phyloP scores from a whole-genome alignment of 2,888 invertebrate species.

The Xanthia icteritia region DNA sequence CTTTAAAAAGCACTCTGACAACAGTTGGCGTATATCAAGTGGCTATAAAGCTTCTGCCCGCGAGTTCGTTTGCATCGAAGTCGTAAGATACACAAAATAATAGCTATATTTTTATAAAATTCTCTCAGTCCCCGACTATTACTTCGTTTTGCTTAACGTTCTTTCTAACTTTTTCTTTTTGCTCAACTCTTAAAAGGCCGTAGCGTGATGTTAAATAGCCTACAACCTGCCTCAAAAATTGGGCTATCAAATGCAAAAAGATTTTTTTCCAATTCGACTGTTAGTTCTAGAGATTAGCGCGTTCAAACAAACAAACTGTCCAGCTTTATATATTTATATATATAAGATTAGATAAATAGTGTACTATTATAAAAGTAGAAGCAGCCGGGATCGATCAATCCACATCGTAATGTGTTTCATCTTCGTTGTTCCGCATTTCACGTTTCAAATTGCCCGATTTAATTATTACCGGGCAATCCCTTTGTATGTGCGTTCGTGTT shows the following conservation, averaged over 20 bases:
- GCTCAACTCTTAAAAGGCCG: no score
- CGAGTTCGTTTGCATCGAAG: no score
- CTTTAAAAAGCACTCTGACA: slow-evolving; percentile 33
- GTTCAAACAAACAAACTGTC: no score
- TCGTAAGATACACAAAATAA: neutral
- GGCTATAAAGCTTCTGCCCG: no score
- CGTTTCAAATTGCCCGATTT: slow-evolving; percentile 33
- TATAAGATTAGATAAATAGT: neutral
- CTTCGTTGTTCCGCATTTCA: slow-evolving; percentile 19
- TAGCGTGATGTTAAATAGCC: no score
- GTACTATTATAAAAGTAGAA: slow-evolving; percentile 6
- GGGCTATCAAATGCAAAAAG: no score
- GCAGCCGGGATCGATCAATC: slow-evolving; percentile 26
- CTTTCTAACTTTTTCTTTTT: no score
- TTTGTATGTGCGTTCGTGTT: slow-evolving; percentile 36
- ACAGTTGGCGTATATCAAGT: slow-evolving; percentile 23
- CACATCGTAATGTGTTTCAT: slow-evolving; percentile 12
- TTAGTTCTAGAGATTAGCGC: no score
- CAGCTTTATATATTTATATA: no score
- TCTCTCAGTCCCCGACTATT: neutral
- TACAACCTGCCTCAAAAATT: no score
- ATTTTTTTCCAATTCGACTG: no score
- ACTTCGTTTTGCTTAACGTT: neutral
- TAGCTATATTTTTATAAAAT: neutral
- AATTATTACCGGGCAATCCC: slow-evolving; percentile 43